Evolutionary conservation across 2,113 vertebrate genomes (phyloP), one percentile per base, ranked within the genome.

Genomic region (Neopipo cinnamomea): DNA sequence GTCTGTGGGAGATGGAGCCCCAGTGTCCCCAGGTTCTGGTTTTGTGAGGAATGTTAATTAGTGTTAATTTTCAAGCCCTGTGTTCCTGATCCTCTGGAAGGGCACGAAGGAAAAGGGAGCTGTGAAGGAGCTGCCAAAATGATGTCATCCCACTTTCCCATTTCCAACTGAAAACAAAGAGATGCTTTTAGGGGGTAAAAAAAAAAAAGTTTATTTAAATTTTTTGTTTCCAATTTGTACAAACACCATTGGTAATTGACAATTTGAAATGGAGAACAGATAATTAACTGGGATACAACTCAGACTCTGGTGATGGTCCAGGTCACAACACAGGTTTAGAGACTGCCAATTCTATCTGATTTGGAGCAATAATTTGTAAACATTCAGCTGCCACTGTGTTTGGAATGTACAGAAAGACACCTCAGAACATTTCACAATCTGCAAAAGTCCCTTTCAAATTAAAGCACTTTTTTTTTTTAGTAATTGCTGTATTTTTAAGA

Each of bases 221-320:
- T 96, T 71, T 90, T 97, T 89, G 24, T 58, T 96, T 97, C 92
- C 70, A 96, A 97, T 97, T 97, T 31, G 21, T 44, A 80, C 80
- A 59, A 19, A 58, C 8, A 68, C 46, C 52, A 46, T 56, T 37
- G 85, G 55, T 62, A 79, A 62, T 24, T 42, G 25, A 91, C 89
- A 94, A 85, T 91, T 93, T 96, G 62, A 84, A 91, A 31, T 75
- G 4, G 11, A 63, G 24, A 44, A 42, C 1, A 91, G 70, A 79
- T 22, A 70, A 89, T 88, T 91, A 92, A 68, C 58, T 91, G 96
- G 94, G 95, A 21, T 46, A 84, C 70, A 93, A 42, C n/a, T 88
- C 53, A 9, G 18, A 33, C 22, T 30, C 63, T 67, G 63, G 75
- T n/a, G n/a, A 33, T 62, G 53, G 55, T 52, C 66, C 61, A 42